Evolutionary conservation across 2,888 invertebrate species (phyloP), one percentile per base, ranked within the genome.

Genomic region (Calephelis perditalis): DNA sequence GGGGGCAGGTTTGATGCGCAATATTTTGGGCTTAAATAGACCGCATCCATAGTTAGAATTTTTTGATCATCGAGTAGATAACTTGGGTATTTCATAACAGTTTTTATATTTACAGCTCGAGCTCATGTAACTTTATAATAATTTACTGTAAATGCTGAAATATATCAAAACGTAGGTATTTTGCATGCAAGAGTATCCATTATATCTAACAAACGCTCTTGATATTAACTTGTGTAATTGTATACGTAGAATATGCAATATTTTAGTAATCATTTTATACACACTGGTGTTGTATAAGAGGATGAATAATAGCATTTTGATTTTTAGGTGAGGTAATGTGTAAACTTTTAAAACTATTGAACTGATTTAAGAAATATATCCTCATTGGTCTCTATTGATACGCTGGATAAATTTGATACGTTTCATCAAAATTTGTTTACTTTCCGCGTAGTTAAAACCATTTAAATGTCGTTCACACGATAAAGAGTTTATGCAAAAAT

Each of bases 1-100:
- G 71, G 85, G 87, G 89, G 80, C 85, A 90, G 90, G 90, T 90
- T 87, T 86, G 88, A 82, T 71, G 79, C 76, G 80, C 69, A 73
- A 70, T 73, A 75, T 75, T 75, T 73, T 76, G 76, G 73, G 76
- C 76, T 78, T 77, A 71, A 62, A 78, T 82, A 84, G 82, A 78
- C 70, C 70, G 77, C 77, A 75, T 82, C 68, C 69, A 73, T 72
- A 79, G 75, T 75, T 81, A 79, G 81, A 75, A 49, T 66, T 73
- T 72, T 73, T 68, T 70, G 71, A 74, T 72, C 70, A 72, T 71
- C 69, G 73, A 70, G 77, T 78, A 77, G 78, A 69, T 69, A 66
- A 66, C 65, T 55, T 59, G 63, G 65, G 49, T 49, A 49, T 49
- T 49, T 49, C 15, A 49, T 9, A 49, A 6, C 15, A 47, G 15